Conservation (phyloP, 2,113 vertebrate genomes). For the Pomatorhinus ruficollis region DNA sequence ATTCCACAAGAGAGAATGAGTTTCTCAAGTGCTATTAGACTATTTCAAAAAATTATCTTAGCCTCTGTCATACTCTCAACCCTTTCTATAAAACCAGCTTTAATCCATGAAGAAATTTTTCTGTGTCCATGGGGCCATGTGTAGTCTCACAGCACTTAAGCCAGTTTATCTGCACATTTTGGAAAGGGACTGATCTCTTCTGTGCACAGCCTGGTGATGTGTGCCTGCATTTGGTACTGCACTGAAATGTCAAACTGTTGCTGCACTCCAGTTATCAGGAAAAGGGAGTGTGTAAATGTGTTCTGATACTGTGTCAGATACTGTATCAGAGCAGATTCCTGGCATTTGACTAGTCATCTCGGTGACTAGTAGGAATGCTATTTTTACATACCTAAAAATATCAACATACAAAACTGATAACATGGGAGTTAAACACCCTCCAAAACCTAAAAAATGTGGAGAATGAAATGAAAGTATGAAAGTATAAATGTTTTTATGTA, state of each 20-base stretch:
- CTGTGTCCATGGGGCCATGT: fast-evolving
- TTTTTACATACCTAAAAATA: not conserved
- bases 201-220: not conserved
- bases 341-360: not conserved
- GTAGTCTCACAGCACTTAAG: not conserved
- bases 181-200: not conserved
- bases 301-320: not conserved
- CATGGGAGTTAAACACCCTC: not conserved
- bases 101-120: not conserved
- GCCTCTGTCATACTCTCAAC: not conserved
- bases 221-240: not conserved
- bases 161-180: not conserved
- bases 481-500: not conserved
- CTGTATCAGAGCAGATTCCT: not conserved
- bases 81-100: not conserved
- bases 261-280: not conserved
- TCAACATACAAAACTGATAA: not conserved
- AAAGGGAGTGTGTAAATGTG: not conserved
- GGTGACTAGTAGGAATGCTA: not conserved
- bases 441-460: not conserved
- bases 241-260: not conserved
- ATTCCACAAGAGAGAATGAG: not conserved
- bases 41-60: not conserved
- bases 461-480: not conserved
- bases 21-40: not conserved